Percentiles rank a stretch among this genome's conserved stretches.
Conservation (phyloP, 1,140 invertebrate species). For the Papilio aristodemus region DNA sequence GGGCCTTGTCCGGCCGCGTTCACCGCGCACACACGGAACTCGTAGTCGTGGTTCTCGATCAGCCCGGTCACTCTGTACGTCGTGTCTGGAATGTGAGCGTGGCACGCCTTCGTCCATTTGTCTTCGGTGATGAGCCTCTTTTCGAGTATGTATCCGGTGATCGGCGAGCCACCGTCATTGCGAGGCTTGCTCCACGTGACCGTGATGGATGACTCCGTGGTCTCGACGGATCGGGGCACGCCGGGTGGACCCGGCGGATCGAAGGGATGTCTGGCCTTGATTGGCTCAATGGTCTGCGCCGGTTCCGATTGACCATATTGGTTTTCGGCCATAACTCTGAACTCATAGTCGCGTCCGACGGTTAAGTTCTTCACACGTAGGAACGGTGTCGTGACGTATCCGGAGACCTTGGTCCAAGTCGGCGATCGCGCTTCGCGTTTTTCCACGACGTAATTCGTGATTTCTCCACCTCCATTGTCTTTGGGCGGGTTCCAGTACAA, state of each 20-base stretch:
- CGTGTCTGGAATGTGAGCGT: slow-evolving; percentile 89
- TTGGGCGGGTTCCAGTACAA: slow-evolving; percentile 97
- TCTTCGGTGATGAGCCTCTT: slow-evolving; percentile 93
- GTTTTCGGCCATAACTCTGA: slow-evolving; percentile 98
- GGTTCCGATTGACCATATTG: slow-evolving; percentile 97
- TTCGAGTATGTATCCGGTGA: slow-evolving; percentile 95
- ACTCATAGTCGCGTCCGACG: slow-evolving; percentile 96
- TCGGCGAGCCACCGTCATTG: slow-evolving; percentile 95
- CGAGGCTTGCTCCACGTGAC: slow-evolving; percentile 96
- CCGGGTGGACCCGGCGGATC: slow-evolving; percentile 95
- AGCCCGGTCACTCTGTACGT: slow-evolving; percentile 92
- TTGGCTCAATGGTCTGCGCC: slow-evolving; percentile 91
- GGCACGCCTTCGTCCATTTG: slow-evolving; percentile 94
- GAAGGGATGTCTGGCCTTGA: slow-evolving; percentile 97
- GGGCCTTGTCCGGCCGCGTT: slow-evolving; percentile 97
- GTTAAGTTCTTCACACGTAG: slow-evolving; percentile 94
- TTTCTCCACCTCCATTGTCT: slow-evolving; percentile 96
- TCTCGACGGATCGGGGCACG: slow-evolving; percentile 90
- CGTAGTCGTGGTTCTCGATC: slow-evolving; percentile 97
- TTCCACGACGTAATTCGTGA: slow-evolving; percentile 98
- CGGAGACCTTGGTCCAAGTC: slow-evolving; percentile 94
- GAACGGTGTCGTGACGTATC: slow-evolving; percentile 94
- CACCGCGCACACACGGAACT: slow-evolving; percentile 97
- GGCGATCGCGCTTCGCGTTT: slow-evolving; percentile 91
- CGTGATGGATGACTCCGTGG: slow-evolving; percentile 96